Base-by-base conservation (phyloP, 2,113 vertebrate genomes). In the Leptobrachium ailaonicum region DNA sequence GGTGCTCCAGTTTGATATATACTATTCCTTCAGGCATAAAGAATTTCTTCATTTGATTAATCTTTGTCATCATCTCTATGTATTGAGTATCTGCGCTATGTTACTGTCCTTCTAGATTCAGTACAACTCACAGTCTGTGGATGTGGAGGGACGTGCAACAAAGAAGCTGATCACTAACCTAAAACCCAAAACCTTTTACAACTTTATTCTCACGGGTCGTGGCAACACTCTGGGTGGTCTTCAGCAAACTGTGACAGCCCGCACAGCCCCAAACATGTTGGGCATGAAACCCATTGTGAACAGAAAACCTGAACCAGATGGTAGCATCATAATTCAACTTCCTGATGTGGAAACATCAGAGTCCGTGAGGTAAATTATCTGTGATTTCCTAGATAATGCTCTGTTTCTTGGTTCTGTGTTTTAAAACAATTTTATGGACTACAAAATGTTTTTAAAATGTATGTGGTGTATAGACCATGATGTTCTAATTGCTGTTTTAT, bases 141-240 rank as follows among this genome's bases (percentile, higher is more conserved):
- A 96, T 0, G 94, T 98, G 69, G 98, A 99, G 0, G 97, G 96
- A 12, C 89, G 93, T 8, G 91, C 92, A 84, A 93, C 95, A 88
- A 96, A 94, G 86, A 95, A 93, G 4, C 91, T 97, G 60, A 93
- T 99, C 86, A 95, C 94, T 4, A 93, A 93, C 81, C 89, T 99
- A 70, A 94, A 90, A 83, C 94, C 96, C 63, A 94, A 96, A 87
- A 96, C 91, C 2, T 95, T 95, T 76, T 99, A 99, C 73, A 96
- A 95, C 83, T 98, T 99, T 0, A 92, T 92, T 78, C 93, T 98
- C 79, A 95, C 93, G 45, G 96, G 94, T 86, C 93, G 92, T 1
- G 96, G 96, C 83, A 95, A 94, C 58, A 91, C 88, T 70, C 92
- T 96, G 42, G 95, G 95, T 0, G 96, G 95, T 5, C 90, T 95